A percentile compares a stretch with the other conserved stretches of the same genome.
phyloP scores from a whole-genome alignment of 2,888 invertebrate genomes.

The Lingula anatina region DNA sequence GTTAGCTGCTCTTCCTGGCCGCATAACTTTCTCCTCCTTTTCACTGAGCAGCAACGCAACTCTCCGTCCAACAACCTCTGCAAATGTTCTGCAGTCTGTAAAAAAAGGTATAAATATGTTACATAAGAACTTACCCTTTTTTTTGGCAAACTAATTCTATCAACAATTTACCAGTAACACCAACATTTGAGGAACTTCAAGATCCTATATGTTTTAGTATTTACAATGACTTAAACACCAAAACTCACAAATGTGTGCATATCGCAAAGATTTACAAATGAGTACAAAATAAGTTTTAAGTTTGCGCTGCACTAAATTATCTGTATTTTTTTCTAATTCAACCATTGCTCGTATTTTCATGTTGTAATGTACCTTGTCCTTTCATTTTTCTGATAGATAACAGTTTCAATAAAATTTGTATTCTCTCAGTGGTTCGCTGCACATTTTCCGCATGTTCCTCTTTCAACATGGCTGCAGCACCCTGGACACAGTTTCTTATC shows the following conservation, averaged over 20 bases:
- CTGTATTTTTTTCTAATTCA: too few species aligned
- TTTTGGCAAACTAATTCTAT: too few species aligned
- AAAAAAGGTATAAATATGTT: too few species aligned
- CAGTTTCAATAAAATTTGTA: conserved; percentile 20
- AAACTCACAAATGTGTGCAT: conserved; percentile 9
- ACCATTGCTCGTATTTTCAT: too few species aligned
- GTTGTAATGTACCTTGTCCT: too few species aligned
- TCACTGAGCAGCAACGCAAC: conserved; percentile 25
- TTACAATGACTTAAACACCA: not conserved
- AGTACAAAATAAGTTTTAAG: too few species aligned
- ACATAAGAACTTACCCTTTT: too few species aligned
- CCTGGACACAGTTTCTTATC: conserved; percentile 23
- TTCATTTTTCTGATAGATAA: too few species aligned
- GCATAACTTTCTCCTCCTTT: conserved; percentile 17
- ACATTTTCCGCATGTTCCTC: conserved; percentile 14
- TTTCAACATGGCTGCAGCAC: conserved; percentile 30
- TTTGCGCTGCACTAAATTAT: too few species aligned
- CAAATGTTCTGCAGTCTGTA: too few species aligned
- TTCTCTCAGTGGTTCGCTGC: conserved; percentile 27
- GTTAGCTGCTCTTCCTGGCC: conserved; percentile 6
- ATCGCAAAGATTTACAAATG: too few species aligned
- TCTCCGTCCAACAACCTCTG: conserved; percentile 18
- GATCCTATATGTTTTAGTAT: not conserved
- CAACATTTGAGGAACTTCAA: not conserved
- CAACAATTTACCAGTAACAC: too few species aligned